These are phyloP conservation scores for Phalera bucephala DNA, from an alignment of 2,888 invertebrate species.

Conservation along the genomic window DNA sequence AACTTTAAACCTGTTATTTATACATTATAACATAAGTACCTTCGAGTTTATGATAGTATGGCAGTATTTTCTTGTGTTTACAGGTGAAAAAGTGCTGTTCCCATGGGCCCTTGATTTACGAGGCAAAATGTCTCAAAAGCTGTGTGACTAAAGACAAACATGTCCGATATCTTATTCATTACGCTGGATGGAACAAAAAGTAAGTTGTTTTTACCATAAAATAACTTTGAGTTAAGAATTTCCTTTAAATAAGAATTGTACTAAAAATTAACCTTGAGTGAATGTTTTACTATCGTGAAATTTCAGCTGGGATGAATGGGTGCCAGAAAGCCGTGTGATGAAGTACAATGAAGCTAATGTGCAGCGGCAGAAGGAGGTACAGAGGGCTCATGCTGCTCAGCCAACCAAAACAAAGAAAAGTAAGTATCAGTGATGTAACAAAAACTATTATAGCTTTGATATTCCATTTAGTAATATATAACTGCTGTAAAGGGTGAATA, in stretches of 20 bases:
- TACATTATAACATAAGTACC: too few species aligned
- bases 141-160: conserved; percentile 92
- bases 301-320: conserved; percentile 95
- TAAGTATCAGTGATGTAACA: too few species aligned
- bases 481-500: too few species aligned
- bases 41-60: background rate
- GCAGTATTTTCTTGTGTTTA: conserved; percentile 36
- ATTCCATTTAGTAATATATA: too few species aligned
- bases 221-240: too few species aligned
- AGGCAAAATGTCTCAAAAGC: conserved; percentile 96
- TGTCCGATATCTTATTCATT: conserved; percentile 96
- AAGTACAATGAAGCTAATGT: conserved; percentile 96
- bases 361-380: conserved; percentile 93
- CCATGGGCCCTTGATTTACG: conserved; percentile 97
- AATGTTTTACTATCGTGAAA: conserved; percentile 9
- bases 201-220: conserved; percentile 69
- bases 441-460: too few species aligned
- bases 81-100: conserved; percentile 96
- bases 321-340: conserved; percentile 93
- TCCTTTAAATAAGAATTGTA: background rate
- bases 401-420: conserved; percentile 87
- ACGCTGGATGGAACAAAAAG: conserved; percentile 99
- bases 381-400: conserved; percentile 89
- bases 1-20: too few species aligned
- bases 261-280: background rate